phyloP scores from a whole-genome alignment of 2,113 vertebrate species.

The Clarias magur region DNA sequence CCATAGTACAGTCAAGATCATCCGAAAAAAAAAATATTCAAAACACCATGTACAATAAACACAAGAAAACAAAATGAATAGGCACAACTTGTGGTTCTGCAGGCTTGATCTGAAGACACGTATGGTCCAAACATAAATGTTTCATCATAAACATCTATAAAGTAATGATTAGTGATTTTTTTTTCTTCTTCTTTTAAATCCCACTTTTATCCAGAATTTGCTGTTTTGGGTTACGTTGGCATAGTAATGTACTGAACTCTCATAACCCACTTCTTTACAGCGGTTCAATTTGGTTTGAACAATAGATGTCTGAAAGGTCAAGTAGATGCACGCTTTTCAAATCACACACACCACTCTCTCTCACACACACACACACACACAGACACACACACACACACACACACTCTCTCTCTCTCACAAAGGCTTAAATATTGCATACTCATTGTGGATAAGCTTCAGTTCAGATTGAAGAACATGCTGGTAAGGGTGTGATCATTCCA shows the following conservation, averaged over 20 bases:
- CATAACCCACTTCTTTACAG: not conserved
- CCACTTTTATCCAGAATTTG: not conserved
- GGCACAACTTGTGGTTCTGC: constrained; percentile 57
- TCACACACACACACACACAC: not conserved
- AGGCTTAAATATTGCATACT: constrained; percentile 42
- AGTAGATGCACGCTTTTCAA: not conserved
- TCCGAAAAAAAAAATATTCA: constrained; percentile 41
- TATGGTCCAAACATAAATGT: constrained; percentile 30
- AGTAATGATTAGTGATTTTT: not conserved
- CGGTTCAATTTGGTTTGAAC: not conserved
- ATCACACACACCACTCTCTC: not conserved
- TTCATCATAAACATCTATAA: constrained; percentile 24
- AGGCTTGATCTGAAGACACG: constrained; percentile 42
- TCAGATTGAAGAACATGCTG: constrained; percentile 45
- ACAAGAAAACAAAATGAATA: constrained; percentile 51
- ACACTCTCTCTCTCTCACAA: not conserved
- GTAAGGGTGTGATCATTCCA: constrained; percentile 33
- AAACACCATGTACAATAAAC: constrained; percentile 52
- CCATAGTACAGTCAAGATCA: constrained; percentile 50
- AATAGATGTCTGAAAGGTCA: constrained; percentile 15
- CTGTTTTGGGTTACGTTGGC: not conserved
- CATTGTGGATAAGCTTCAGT: constrained; percentile 11
- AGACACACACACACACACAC: not conserved
- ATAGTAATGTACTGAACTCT: not conserved
- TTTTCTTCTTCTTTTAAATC: no score